Evolutionary conservation across 2,888 invertebrate species (phyloP).

Genomic region (Diabrotica balteata): DNA sequence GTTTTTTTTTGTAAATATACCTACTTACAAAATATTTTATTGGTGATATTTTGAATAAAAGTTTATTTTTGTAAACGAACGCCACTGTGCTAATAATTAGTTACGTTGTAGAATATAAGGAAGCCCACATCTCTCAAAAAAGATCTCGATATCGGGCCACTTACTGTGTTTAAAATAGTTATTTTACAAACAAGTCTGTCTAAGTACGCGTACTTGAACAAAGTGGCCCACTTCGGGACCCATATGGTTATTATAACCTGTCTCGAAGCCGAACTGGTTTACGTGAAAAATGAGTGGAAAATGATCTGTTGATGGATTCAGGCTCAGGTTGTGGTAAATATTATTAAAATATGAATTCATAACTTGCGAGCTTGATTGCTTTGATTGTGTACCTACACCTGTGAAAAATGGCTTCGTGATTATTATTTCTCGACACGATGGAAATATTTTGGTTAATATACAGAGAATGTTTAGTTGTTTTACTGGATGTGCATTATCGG

Average conservation of each 20-base stretch:
- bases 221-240: slow-evolving; percentile 53
- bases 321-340: slow-evolving; percentile 45
- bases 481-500: background rate
- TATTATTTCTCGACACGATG: slow-evolving; percentile 19
- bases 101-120: slow-evolving; percentile 38
- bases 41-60: too few relatives aligned
- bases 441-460: slow-evolving; percentile 11
- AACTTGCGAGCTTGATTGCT: slow-evolving; percentile 35
- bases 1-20: too few relatives aligned
- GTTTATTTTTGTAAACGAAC: background rate
- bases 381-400: slow-evolving; percentile 29
- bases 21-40: too few relatives aligned
- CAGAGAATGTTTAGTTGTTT: slow-evolving; percentile 5
- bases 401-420: slow-evolving; percentile 26
- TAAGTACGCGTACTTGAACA: slow-evolving; percentile 54
- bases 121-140: slow-evolving; percentile 41
- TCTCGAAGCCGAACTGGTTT: slow-evolving; percentile 45
- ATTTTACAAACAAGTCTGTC: slow-evolving; percentile 53
- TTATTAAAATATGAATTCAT: slow-evolving; percentile 39
- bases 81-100: slow-evolving; percentile 19
- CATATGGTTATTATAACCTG: slow-evolving; percentile 56
- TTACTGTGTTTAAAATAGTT: slow-evolving; percentile 54
- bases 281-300: slow-evolving; percentile 40
- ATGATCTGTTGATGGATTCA: slow-evolving; percentile 48
- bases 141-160: slow-evolving; percentile 47